These are phyloP conservation scores for Gasterosteus aculeatus DNA, from an alignment of 2,113 vertebrate genomes.

Conservation along the genomic window DNA sequence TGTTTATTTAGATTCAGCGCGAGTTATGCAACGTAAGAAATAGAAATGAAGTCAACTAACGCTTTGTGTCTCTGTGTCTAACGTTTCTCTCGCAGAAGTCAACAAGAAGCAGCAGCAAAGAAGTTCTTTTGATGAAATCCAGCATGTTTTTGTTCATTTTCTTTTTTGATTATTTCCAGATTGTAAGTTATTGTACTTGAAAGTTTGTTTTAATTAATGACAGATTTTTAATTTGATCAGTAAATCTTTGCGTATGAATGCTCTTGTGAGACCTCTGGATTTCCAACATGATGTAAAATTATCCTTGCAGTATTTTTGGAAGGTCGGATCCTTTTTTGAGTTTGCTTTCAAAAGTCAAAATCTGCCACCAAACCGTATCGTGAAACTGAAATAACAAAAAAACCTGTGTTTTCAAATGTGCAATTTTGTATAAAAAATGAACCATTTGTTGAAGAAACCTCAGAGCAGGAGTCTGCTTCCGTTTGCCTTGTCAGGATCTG, in stretches of 20 bases:
- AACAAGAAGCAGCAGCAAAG: constrained; percentile 98
- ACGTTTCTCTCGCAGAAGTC: constrained; percentile 83
- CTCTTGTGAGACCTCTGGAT: constrained; percentile 42
- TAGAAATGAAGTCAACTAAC: background rate
- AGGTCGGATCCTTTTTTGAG: constrained; percentile 34
- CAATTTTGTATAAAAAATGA: constrained; percentile 70
- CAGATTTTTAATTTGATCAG: constrained; percentile 76
- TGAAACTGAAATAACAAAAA: constrained; percentile 32
- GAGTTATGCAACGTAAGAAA: background rate
- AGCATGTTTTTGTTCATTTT: constrained; percentile 72
- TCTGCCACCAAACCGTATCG: constrained; percentile 44
- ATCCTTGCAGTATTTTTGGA: constrained; percentile 74
- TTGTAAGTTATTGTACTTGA: constrained; percentile 83
- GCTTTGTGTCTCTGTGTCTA: background rate
- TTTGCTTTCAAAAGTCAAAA: constrained; percentile 44
- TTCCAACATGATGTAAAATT: constrained; percentile 66
- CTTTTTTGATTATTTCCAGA: constrained; percentile 60
- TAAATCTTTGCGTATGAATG: constrained; percentile 64
- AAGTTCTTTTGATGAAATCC: constrained; percentile 95
- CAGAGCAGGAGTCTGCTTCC: constrained; percentile 13
- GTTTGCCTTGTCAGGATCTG: constrained; percentile 52
- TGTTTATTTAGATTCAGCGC: background rate
- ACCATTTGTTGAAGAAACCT: constrained; percentile 32
- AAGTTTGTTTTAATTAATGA: constrained; percentile 70
- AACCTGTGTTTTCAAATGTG: constrained; percentile 72